Evolutionary conservation across 2,888 invertebrate genomes (phyloP).

Genomic region (Desoria tigrina): DNA sequence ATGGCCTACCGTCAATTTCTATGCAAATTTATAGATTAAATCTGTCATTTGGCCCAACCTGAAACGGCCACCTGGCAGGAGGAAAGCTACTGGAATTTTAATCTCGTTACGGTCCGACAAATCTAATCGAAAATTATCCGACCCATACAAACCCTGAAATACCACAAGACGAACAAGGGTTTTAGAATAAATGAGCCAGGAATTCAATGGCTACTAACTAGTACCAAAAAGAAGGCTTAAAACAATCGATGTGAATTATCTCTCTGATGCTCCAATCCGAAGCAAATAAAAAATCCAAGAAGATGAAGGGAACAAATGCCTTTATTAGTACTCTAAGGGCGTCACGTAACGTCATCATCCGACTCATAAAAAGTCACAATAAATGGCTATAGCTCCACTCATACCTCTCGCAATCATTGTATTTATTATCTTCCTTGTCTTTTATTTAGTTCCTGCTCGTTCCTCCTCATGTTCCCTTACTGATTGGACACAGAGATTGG

Average conservation of each 20-base stretch:
- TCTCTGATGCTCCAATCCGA: too few relatives aligned
- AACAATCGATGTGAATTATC: conserved; percentile 8
- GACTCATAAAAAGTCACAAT: conserved; percentile 15
- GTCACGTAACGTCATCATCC: conserved; percentile 14
- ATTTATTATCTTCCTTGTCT: conserved; percentile 17
- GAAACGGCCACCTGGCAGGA: conserved; percentile 16
- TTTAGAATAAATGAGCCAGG: conserved; percentile 4
- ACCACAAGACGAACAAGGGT: neutral
- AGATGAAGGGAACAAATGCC: conserved; percentile 13
- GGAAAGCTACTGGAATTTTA: conserved; percentile 20
- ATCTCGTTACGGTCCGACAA: conserved; percentile 11
- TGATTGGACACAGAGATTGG: conserved; percentile 19
- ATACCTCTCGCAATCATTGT: conserved; percentile 8
- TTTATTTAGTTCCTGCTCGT: conserved; percentile 17
- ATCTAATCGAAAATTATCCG: neutral
- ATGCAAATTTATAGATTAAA: conserved; percentile 20
- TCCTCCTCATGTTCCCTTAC: neutral
- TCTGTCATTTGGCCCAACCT: conserved; percentile 14
- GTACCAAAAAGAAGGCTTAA: conserved; percentile 4
- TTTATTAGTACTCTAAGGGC: conserved; percentile 15
- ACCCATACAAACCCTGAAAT: neutral
- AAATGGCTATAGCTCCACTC: neutral
- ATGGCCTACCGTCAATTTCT: conserved; percentile 14
- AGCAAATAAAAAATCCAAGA: neutral
- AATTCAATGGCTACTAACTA: conserved; percentile 6